These are phyloP conservation scores for Alauda arvensis DNA, from an alignment of 2,797 vertebrate genomes.

Conservation along the genomic window DNA sequence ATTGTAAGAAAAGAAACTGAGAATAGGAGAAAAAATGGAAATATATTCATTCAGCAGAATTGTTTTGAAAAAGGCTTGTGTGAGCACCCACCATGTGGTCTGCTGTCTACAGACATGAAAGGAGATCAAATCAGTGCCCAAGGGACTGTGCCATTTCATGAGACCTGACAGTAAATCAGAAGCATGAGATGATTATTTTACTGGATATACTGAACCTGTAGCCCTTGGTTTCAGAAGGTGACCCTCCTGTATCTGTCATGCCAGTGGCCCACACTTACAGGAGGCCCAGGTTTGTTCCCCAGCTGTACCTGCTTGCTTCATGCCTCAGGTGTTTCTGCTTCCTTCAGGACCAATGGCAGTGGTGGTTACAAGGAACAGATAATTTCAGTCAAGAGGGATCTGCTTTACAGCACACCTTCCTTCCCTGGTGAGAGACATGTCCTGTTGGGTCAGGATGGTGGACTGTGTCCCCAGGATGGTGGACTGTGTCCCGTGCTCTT, in stretches of 20 bases:
- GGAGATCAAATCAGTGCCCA: neutral
- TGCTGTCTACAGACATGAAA: neutral
- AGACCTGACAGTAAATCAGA: neutral
- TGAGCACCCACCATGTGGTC: neutral
- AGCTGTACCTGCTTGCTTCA: neutral
- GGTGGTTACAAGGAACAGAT: neutral
- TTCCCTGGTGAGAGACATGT: neutral
- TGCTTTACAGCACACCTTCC: neutral
- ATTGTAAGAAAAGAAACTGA: slow-evolving; percentile 11
- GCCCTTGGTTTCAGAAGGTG: neutral
- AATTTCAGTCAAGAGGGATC: neutral
- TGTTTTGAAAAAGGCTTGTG: neutral
- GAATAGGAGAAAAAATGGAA: neutral
- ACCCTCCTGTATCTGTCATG: neutral
- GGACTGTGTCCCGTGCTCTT: neutral
- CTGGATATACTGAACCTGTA: neutral
- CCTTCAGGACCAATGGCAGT: neutral
- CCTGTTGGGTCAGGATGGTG: neutral
- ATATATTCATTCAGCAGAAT: neutral
- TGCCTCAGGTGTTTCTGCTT: neutral
- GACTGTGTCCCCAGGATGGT: neutral
- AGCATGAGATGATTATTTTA: neutral
- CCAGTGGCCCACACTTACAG: neutral
- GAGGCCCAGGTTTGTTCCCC: neutral
- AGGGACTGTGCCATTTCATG: neutral